Percentiles rank a stretch among this genome's conserved stretches.
Conservation (phyloP, 1,140 invertebrate species). For the Scylla paramamosain region DNA sequence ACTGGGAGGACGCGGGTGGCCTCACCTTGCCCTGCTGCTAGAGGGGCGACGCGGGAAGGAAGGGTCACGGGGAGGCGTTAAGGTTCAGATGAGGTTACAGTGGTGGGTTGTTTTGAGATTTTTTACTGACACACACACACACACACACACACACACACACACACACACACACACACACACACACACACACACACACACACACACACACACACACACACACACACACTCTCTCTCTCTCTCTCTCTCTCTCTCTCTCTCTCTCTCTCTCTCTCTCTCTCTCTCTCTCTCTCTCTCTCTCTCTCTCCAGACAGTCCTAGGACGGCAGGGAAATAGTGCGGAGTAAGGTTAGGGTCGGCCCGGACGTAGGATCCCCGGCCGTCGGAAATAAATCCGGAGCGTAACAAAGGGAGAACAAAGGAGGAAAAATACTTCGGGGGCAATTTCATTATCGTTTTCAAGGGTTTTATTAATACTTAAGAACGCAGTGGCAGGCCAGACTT, state of each 20-base stretch:
- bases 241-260: conserved; percentile 16
- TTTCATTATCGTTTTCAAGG: conserved; percentile 59
- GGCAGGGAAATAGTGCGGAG: not conserved
- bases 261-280: conserved; percentile 18
- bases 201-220: too few relatives aligned
- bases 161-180: too few relatives aligned
- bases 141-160: too few relatives aligned
- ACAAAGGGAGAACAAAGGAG: conserved; percentile 25
- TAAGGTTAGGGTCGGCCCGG: not conserved
- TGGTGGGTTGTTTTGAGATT: too few relatives aligned
- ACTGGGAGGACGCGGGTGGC: not conserved
- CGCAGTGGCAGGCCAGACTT: conserved; percentile 48
- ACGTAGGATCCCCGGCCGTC: not conserved
- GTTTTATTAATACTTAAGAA: conserved; percentile 59
- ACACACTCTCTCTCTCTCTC: not conserved
- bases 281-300: conserved; percentile 20
- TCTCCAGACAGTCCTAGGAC: not conserved
- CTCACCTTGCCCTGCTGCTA: not conserved
- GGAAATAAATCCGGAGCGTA: conserved; percentile 29
- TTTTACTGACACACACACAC: too few relatives aligned
- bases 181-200: too few relatives aligned
- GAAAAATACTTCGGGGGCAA: conserved; percentile 38
- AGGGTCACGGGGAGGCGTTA: too few relatives aligned
- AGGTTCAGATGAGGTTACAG: too few relatives aligned
- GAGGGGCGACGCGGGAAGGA: not conserved